These are phyloP conservation scores for Pseudotriccus pelzelni DNA, from an alignment of 2,797 vertebrate species.

Conservation along the genomic window DNA sequence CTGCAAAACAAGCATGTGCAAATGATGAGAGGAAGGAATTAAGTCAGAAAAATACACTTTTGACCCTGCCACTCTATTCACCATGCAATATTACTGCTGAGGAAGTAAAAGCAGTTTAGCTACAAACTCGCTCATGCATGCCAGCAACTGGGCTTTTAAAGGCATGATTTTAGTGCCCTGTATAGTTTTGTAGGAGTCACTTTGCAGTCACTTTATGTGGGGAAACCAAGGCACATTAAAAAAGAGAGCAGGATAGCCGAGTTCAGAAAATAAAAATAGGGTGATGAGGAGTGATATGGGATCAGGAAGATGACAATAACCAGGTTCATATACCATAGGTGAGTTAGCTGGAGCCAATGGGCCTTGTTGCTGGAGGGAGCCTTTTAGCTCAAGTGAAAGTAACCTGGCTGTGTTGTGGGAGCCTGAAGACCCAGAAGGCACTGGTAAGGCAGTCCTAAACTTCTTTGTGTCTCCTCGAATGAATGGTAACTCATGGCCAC, in stretches of 20 bases:
- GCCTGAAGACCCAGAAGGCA: background rate
- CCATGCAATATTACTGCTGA: background rate
- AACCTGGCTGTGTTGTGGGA: background rate
- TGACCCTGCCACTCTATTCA: background rate
- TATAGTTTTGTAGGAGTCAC: background rate
- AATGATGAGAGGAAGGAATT: background rate
- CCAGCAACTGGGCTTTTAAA: background rate
- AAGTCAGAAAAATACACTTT: background rate
- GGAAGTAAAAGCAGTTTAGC: background rate
- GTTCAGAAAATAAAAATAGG: background rate
- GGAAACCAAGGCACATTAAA: background rate
- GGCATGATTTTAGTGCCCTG: background rate
- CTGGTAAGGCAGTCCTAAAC: background rate
- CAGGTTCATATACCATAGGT: background rate
- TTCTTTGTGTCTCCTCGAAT: background rate
- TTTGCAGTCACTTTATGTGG: background rate
- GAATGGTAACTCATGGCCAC: background rate
- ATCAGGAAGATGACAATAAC: background rate
- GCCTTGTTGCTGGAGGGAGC: background rate
- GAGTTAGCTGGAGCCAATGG: background rate
- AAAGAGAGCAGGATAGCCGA: background rate
- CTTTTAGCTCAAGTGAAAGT: background rate
- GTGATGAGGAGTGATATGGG: accelerated
- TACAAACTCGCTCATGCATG: background rate
- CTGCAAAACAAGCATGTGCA: background rate